Percentiles rank a stretch among this genome's conserved stretches.
Evolutionary conservation across 23 tunicate genomes (phyloP).

Genomic region (Ascidia mentula): DNA sequence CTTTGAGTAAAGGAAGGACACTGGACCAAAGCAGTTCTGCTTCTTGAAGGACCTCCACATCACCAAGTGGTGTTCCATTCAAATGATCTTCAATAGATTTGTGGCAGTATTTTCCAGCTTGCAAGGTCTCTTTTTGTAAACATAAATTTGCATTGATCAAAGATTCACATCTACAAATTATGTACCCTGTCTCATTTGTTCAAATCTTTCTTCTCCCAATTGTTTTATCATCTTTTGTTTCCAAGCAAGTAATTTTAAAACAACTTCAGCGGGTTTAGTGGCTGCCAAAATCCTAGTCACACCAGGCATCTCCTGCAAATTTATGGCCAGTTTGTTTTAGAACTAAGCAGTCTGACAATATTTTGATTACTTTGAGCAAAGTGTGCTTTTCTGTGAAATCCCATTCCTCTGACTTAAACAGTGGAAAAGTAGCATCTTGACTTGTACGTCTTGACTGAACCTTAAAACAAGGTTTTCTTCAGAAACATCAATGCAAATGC

Average conservation of each 20-base stretch:
- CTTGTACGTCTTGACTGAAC: too few relatives aligned
- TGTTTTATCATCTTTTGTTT: slow-evolving; percentile 60
- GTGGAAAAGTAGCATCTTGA: too few relatives aligned
- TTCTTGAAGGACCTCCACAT: slow-evolving; percentile 18
- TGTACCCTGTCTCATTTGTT: slow-evolving; percentile 38
- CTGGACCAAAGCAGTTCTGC: slow-evolving; percentile 39
- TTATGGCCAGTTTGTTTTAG: too few relatives aligned
- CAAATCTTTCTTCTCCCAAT: slow-evolving; percentile 66
- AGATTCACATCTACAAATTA: not conserved
- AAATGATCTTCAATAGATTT: slow-evolving; percentile 34
- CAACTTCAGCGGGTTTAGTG: slow-evolving; percentile 45
- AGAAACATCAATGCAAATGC: too few relatives aligned
- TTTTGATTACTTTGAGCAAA: too few relatives aligned
- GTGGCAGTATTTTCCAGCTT: slow-evolving; percentile 40
- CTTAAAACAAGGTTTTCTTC: too few relatives aligned
- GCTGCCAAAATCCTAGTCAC: slow-evolving; percentile 48
- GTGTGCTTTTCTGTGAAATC: too few relatives aligned
- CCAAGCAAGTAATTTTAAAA: slow-evolving; percentile 47
- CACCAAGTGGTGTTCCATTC: slow-evolving; percentile 13
- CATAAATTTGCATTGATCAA: not conserved
- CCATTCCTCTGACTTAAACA: too few relatives aligned
- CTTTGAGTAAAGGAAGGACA: slow-evolving; percentile 41
- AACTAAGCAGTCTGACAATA: too few relatives aligned
- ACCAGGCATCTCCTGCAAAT: slow-evolving; percentile 36
- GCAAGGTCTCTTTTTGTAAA: slow-evolving; percentile 22